Conservation (phyloP, 53 echinoderm and acorn worm species). For the Mesocentrotus franciscanus region DNA sequence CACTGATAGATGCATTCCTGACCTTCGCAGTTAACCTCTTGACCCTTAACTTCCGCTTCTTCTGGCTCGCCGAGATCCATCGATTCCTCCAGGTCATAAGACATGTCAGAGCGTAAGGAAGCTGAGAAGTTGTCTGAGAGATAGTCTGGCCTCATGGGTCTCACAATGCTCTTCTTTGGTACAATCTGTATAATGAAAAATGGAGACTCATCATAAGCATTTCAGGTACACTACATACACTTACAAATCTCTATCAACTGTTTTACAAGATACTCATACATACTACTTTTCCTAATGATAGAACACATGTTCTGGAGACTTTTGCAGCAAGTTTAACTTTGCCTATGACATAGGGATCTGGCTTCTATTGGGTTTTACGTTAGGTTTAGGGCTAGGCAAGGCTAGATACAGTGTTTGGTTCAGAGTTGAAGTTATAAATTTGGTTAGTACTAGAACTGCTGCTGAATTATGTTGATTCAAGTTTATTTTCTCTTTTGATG, state of each 20-base stretch:
- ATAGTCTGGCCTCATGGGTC: constrained; percentile 1
- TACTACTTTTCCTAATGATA: not conserved
- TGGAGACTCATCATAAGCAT: not conserved
- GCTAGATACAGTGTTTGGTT: too few relatives aligned
- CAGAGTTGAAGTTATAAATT: too few relatives aligned
- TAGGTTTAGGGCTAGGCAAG: too few relatives aligned
- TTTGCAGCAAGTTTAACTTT: too few relatives aligned
- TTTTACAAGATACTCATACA: not conserved
- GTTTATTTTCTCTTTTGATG: too few relatives aligned
- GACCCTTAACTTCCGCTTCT: constrained; percentile 74
- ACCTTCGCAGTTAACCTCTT: constrained; percentile 75
- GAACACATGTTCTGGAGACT: too few relatives aligned
- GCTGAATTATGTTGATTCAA: too few relatives aligned
- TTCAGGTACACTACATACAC: not conserved
- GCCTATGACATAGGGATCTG: too few relatives aligned
- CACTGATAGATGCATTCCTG: constrained; percentile 80
- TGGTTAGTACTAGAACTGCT: too few relatives aligned
- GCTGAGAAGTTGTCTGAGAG: constrained; percentile 53
- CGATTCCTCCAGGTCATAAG: constrained; percentile 84
- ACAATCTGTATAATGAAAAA: constrained; percentile 41
- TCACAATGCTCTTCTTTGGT: constrained; percentile 32
- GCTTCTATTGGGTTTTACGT: too few relatives aligned
- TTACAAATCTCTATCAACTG: not conserved
- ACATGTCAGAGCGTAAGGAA: constrained; percentile 64
- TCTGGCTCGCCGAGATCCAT: constrained; percentile 57